A percentile compares a stretch with the other conserved stretches of the same genome.
Conservation (phyloP, 1,140 invertebrate species). For the Steinernema feltiae region DNA sequence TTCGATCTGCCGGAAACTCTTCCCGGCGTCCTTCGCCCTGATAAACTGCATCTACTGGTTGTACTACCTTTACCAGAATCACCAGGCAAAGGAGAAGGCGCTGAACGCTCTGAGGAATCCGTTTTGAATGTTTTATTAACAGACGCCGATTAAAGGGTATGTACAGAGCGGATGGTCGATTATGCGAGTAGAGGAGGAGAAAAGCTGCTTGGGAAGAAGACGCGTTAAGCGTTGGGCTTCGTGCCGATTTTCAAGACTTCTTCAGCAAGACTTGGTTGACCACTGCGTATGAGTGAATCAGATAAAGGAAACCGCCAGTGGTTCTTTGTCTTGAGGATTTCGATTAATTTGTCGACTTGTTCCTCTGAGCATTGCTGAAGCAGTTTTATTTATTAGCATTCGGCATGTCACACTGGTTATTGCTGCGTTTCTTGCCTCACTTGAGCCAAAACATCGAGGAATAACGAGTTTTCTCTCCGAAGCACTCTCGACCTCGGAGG, state of each 20-base stretch:
- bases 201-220: background rate
- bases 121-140: background rate
- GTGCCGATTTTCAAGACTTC: background rate
- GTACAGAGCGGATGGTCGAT: background rate
- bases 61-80: slow-evolving; percentile 38
- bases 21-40: slow-evolving; percentile 32
- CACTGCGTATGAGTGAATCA: slow-evolving; percentile 41
- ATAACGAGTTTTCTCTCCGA: too few species aligned
- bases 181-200: background rate
- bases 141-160: background rate
- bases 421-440: too few species aligned
- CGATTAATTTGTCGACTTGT: slow-evolving; percentile 50
- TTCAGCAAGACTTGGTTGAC: background rate
- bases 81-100: slow-evolving; percentile 37
- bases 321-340: slow-evolving; percentile 52
- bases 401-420: background rate
- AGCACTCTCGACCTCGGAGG: too few species aligned
- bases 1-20: slow-evolving; percentile 37
- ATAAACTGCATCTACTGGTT: slow-evolving; percentile 41
- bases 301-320: slow-evolving; percentile 49
- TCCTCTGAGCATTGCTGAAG: slow-evolving; percentile 30
- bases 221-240: background rate
- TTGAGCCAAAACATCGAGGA: too few species aligned
- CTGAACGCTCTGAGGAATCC: slow-evolving; percentile 28
- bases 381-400: background rate